Evolutionary conservation across 2,888 invertebrate species (phyloP).

Genomic region (Steinernema carpocapsae): DNA sequence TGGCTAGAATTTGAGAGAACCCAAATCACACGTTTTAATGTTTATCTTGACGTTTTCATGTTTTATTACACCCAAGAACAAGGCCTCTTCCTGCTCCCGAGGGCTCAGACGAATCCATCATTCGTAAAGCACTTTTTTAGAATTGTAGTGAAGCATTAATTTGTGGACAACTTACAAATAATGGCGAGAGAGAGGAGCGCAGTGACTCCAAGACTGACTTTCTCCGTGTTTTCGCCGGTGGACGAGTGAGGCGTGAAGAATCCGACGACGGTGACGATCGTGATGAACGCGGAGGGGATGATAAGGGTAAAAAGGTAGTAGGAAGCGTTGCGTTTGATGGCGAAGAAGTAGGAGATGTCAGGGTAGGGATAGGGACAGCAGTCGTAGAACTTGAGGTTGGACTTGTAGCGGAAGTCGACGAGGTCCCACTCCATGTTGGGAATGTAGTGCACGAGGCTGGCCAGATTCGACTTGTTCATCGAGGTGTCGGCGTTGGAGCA

Average conservation of each 20-base stretch:
- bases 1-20: too few relatives aligned
- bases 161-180: constrained; percentile 48
- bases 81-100: too few relatives aligned
- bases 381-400: constrained; percentile 57
- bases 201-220: constrained; percentile 66
- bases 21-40: too few relatives aligned
- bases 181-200: constrained; percentile 66
- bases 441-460: constrained; percentile 63
- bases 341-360: constrained; percentile 66
- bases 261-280: constrained; percentile 67
- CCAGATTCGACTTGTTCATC: constrained; percentile 55
- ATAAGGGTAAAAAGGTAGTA: constrained; percentile 67
- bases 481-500: constrained; percentile 51
- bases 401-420: constrained; percentile 61
- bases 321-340: constrained; percentile 60
- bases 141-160: too few relatives aligned
- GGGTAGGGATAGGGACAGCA: constrained; percentile 65
- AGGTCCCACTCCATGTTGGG: constrained; percentile 65
- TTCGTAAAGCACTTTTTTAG: too few relatives aligned
- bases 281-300: constrained; percentile 66
- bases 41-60: too few relatives aligned
- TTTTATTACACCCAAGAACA: too few relatives aligned
- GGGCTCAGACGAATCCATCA: too few relatives aligned
- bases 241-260: constrained; percentile 68
- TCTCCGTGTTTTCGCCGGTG: constrained; percentile 67